phyloP scores from a whole-genome alignment of 2,797 vertebrate genomes.

The Antennarius maculatus region DNA sequence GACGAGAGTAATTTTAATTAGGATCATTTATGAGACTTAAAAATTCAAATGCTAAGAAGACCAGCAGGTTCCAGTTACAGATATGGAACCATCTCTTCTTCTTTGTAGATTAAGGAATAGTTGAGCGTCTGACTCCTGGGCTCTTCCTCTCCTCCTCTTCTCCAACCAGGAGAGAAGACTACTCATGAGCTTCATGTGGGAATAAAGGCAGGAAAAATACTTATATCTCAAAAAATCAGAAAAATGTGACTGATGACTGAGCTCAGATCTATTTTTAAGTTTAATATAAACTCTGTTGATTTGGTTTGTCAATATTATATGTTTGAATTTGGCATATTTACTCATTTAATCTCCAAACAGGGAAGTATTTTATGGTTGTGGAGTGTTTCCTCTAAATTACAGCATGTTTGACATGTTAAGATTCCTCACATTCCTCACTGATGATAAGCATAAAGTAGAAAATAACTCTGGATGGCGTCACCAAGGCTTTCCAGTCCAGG shows the following conservation, averaged over 20 bases:
- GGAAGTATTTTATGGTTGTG: slow-evolving; percentile 49
- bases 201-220: slow-evolving; percentile 48
- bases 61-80: not conserved
- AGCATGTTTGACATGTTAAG: slow-evolving; percentile 52
- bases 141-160: slow-evolving; percentile 68
- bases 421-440: slow-evolving; percentile 63
- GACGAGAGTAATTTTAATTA: too few species aligned
- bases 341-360: slow-evolving; percentile 57
- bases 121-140: slow-evolving; percentile 45
- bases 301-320: slow-evolving; percentile 58
- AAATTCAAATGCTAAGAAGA: too few species aligned
- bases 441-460: slow-evolving; percentile 49
- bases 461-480: slow-evolving; percentile 23
- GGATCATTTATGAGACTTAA: too few species aligned
- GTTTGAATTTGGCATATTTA: slow-evolving; percentile 54
- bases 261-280: slow-evolving; percentile 58
- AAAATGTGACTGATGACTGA: slow-evolving; percentile 49
- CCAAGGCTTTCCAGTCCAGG: not conserved
- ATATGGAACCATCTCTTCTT: slow-evolving; percentile 16
- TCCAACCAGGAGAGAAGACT: slow-evolving; percentile 66
- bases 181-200: slow-evolving; percentile 62
- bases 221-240: slow-evolving; percentile 63
- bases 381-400: slow-evolving; percentile 57
- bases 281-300: slow-evolving; percentile 62
- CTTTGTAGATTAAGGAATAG: slow-evolving; percentile 49